Percentiles rank a stretch among this genome's conserved stretches.
Conservation (phyloP, 2,888 invertebrate species). For the Athalia cordata region DNA sequence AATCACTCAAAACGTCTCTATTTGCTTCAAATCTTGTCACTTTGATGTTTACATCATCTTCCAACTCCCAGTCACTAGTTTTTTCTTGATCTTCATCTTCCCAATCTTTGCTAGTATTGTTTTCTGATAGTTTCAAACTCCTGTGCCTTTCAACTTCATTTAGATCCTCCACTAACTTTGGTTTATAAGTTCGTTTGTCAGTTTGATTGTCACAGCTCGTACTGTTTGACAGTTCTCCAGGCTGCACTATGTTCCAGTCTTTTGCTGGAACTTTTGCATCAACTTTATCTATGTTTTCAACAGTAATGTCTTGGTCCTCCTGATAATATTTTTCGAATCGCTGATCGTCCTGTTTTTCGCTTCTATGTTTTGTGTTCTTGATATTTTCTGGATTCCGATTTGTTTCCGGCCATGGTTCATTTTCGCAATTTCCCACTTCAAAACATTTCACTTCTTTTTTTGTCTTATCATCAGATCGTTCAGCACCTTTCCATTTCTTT, state of each 20-base stretch:
- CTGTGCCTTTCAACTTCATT: neutral
- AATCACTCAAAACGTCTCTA: conserved; percentile 6
- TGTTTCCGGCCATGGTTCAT: conserved; percentile 17
- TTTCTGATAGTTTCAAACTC: neutral
- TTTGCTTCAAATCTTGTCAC: neutral
- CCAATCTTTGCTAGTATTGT: conserved; percentile 11
- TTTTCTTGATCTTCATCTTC: conserved; percentile 27
- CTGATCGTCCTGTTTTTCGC: conserved; percentile 23
- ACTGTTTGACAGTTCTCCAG: conserved; percentile 18
- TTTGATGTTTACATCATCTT: neutral
- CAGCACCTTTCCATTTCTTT: neutral
- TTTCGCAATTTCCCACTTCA: conserved; percentile 5
- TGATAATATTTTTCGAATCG: conserved; percentile 26
- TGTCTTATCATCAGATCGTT: conserved; percentile 1
- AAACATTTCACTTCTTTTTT: neutral
- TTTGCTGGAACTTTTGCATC: conserved; percentile 19
- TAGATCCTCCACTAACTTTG: neutral
- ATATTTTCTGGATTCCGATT: neutral
- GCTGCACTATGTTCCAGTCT: conserved; percentile 18
- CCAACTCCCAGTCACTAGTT: conserved; percentile 37
- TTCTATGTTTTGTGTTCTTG: conserved; percentile 18
- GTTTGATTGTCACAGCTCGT: conserved; percentile 1
- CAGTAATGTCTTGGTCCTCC: conserved; percentile 10
- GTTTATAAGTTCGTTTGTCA: neutral
- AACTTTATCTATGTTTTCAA: neutral